Base-by-base conservation (phyloP, 2,888 invertebrate genomes). In the Chamaedrilus cognettii region DNA sequence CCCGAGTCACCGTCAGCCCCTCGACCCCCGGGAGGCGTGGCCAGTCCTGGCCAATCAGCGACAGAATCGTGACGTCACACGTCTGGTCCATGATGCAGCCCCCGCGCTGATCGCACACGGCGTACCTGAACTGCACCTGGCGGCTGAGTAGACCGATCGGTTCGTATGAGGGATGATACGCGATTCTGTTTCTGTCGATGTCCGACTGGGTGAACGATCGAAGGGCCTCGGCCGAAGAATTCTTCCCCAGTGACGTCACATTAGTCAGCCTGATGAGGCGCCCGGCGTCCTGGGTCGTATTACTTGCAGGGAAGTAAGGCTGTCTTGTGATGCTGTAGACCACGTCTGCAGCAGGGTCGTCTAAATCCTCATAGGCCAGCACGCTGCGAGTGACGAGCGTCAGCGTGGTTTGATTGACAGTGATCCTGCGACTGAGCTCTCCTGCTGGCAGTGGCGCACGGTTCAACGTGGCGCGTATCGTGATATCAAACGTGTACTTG, bases 1-100 rank as follows among this genome's bases (percentile, higher is more conserved):
- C 81, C 71, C 82, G 81, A 69, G 79, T 78, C 15, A 81, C 81
- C 11, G 77, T 70, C 57, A 83, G 70, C 60, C 78, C 77, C 7
- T 52, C 33, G 26, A 68, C 60, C n/a, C n/a, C n/a, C n/a, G n/a
- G n/a, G 11, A 58, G 31, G 52, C 66, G 59, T 30, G 60, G 64
- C 4, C 71, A 69, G 11, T 56, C 51, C 70, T 79, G 76, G 67
- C 83, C 79, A 68, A 83, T 80, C 3, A 82, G 81, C 7, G 82
- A 81, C 32, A 81, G 75, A 5, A 84, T 77, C 67, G 80, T 78
- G 35, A 82, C 79, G 65, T 82, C 80, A 64, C 82, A 80, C 3
- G 77, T 73, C 67, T 82, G 80, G 34, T 77, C 70, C 32, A 70
- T 56, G 33, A 69, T 32, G 23, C 58, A 33, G 51, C 59, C 65